Base-by-base conservation (phyloP, 2,113 vertebrate species). In the Hippopotamus amphibius region DNA sequence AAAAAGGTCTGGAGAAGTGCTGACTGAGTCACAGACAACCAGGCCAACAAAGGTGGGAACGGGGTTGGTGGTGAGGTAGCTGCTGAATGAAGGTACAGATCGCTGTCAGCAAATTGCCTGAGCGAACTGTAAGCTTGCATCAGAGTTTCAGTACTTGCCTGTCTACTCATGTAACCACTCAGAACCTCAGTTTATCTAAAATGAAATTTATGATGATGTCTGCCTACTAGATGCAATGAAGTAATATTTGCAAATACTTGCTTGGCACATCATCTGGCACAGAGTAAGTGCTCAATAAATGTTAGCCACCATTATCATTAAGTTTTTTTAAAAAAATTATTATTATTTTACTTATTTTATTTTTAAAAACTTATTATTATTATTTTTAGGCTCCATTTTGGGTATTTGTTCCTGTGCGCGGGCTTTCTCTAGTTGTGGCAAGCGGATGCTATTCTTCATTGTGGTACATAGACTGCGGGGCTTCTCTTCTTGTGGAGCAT, bases 21-120 rank as follows among this genome's bases (percentile, higher is more conserved):
- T 68, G 28, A 68, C 7, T 94, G 91, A 97, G 46, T 96, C 65
- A 97, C 16, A 77, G 37, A 33, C 37, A 90, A 50, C 3, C 46
- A 37, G 50, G 46, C 16, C 72, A 69, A 86, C 63, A 65, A 79
- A 82, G 30, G 71, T 71, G 93, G 91, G 71, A 28, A 46, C 28
- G 61, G n/a, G 12, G 14, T 92, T 41, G 19, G 55, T 50, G 26
- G 41, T 65, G 37, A 86, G 33, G n/a, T 37, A 48, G 33, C 24
- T 11, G 50, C 12, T 53, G 14, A 87, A 80, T 0, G 15, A 91
- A 90, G 16, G 41, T 14, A 74, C 21, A 89, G 7, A 61, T 57
- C 46, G 93, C 43, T 72, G 43, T 95, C 83, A 80, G 90, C 2
- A 41, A 33, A 61, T 17, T 43, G 41, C 5, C 6, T 13, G 14